Evolutionary conservation across 2,797 vertebrate species (phyloP), one percentile per base, ranked within the genome.

Genomic region (Neoniphon sammara): DNA sequence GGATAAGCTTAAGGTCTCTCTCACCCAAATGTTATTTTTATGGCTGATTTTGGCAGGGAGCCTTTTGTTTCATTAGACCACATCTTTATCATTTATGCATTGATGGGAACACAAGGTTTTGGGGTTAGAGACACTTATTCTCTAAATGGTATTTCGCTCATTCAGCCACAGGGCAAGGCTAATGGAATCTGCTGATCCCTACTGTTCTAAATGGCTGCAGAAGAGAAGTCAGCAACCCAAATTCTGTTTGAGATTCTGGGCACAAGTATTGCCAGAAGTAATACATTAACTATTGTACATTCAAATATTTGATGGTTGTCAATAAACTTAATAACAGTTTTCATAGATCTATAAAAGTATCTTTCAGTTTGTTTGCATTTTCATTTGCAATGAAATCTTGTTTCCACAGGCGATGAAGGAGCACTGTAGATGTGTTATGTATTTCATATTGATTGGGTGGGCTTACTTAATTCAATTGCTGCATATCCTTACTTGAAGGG

Each of bases 381-480:
- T 86, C 88, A 87, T 91, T 82, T 87, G 84, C 87, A 90, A 90
- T 88, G 87, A 91, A 90, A 90, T 89, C 85, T 83, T 49, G 76
- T 84, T 88, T 90, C 92, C 90, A 90, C 69, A 9, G 91, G 92
- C 89, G 69, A 84, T 85, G 83, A 86, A 78, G 85, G 77, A 85
- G 82, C 85, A 85, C 85, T 58, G 72, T 85, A 79, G 84, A 88
- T 86, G 91, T 90, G 87, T 90, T 93, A 89, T 88, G 83, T 90
- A 81, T 90, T 87, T 92, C 85, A 75, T 91, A 94, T 94, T 88
- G 94, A 94, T 93, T 88, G 91, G 88, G 83, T 83, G 85, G 86
- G 88, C 85, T 91, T 91, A 91, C 93, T 94, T 94, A 92, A 92
- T 94, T 93, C 91, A 92, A 91, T 93, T 90, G 87, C 91, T 91